Conservation (phyloP, 23 tunicate species). For the Halocynthia aurantium region DNA sequence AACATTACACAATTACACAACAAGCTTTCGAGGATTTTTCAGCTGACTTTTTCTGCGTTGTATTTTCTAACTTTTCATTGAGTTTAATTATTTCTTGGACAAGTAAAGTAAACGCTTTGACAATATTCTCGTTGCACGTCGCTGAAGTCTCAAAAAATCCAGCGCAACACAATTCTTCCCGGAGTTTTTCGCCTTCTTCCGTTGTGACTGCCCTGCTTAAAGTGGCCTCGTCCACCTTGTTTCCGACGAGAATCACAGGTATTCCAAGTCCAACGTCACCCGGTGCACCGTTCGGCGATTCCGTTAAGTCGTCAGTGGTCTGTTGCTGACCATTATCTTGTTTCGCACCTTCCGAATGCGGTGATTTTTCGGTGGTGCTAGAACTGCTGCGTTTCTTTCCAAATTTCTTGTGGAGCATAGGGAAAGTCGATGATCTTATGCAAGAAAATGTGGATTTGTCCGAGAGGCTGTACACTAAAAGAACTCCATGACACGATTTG, state of each 20-base stretch:
- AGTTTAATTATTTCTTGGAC: slow-evolving; percentile 11
- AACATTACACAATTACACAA: background rate
- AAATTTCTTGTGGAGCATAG: slow-evolving; percentile 19
- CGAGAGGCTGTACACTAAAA: slow-evolving; percentile 31
- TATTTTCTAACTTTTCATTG: too few species aligned
- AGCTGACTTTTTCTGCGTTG: too few species aligned
- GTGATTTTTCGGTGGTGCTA: background rate
- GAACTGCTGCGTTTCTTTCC: background rate
- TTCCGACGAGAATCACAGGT: slow-evolving; percentile 71
- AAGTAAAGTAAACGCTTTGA: slow-evolving; percentile 50
- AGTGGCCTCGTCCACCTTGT: slow-evolving; percentile 89
- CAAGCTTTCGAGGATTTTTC: too few species aligned
- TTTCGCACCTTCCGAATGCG: background rate
- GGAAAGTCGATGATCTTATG: slow-evolving; percentile 18
- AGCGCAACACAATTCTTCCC: slow-evolving; percentile 34
- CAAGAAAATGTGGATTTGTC: slow-evolving; percentile 36
- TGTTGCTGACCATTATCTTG: background rate
- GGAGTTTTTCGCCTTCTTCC: slow-evolving; percentile 44
- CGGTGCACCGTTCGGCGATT: slow-evolving; percentile 36
- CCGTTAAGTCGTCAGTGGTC: background rate
- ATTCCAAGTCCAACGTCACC: background rate
- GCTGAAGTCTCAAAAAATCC: slow-evolving; percentile 88
- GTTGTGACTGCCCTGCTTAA: slow-evolving; percentile 40
- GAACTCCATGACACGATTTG: slow-evolving; percentile 28
- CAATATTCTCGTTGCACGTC: slow-evolving; percentile 75